Conservation (phyloP, 2,888 invertebrate genomes). For the Julus scandinavius region DNA sequence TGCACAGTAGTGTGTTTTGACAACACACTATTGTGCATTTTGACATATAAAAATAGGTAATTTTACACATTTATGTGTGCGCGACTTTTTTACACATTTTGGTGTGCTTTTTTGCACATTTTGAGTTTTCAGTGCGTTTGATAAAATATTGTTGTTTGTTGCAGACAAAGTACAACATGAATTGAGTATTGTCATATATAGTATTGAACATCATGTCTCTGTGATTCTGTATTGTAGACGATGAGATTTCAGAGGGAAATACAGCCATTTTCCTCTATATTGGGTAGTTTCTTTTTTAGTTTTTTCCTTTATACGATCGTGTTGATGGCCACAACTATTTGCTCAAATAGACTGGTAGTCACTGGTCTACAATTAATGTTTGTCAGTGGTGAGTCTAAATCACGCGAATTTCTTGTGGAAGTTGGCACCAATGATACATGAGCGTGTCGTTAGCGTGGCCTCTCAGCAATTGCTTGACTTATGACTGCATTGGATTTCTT, state of each 20-base stretch:
- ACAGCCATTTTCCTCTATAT: neutral
- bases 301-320: neutral
- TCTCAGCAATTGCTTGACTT: slow-evolving; percentile 49
- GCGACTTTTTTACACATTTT: too few species aligned
- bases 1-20: too few species aligned
- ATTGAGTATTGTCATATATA: too few species aligned
- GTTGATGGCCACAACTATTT: slow-evolving; percentile 43
- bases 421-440: slow-evolving; percentile 52
- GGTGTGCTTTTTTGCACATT: too few species aligned
- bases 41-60: too few species aligned
- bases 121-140: too few species aligned
- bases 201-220: too few species aligned
- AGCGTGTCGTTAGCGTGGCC: slow-evolving; percentile 50
- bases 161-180: too few species aligned
- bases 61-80: too few species aligned
- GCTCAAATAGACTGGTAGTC: slow-evolving; percentile 29
- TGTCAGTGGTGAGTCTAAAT: slow-evolving; percentile 50
- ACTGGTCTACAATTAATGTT: slow-evolving; percentile 47
- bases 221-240: neutral
- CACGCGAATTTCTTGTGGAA: slow-evolving; percentile 47
- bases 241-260: neutral
- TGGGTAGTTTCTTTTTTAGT: neutral
- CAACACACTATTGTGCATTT: too few species aligned
- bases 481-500: slow-evolving; percentile 39
- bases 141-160: too few species aligned